phyloP scores from a whole-genome alignment of 2,113 vertebrate species.

The Rhynchomys soricoides region DNA sequence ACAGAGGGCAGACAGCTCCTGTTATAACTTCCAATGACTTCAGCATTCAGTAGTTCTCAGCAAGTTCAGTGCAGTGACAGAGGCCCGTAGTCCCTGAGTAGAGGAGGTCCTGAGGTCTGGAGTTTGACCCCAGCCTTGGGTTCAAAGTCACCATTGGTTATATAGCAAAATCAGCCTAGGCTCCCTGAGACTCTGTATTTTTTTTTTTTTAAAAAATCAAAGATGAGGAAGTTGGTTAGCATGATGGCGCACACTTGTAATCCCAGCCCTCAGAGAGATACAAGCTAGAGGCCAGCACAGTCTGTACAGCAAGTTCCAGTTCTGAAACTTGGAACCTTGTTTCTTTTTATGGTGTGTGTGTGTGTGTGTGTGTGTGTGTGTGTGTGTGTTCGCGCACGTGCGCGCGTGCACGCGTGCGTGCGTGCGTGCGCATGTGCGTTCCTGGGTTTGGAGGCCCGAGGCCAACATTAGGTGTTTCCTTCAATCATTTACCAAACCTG shows the following conservation, averaged over 20 bases:
- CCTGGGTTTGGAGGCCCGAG: not conserved
- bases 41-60: not conserved
- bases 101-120: not conserved
- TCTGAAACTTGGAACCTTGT: not conserved
- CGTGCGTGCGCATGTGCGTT: not conserved
- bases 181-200: not conserved
- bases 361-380: too few species aligned
- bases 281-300: not conserved
- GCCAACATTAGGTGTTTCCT: not conserved
- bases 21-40: not conserved
- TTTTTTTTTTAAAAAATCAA: not conserved
- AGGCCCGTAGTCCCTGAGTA: not conserved
- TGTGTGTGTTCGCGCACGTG: too few species aligned
- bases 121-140: not conserved
- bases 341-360: not conserved
- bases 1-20: not conserved
- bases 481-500: not conserved
- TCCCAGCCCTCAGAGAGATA: not conserved
- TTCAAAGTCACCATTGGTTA: not conserved
- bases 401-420: too few species aligned
- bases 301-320: not conserved
- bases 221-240: not conserved
- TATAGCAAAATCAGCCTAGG: not conserved
- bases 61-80: not conserved
- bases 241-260: not conserved